Percentiles rank a stretch among this genome's conserved stretches.
These are phyloP conservation scores for Spatulosminthurus flaviceps DNA, from an alignment of 2,888 invertebrate species.

Conservation along the genomic window DNA sequence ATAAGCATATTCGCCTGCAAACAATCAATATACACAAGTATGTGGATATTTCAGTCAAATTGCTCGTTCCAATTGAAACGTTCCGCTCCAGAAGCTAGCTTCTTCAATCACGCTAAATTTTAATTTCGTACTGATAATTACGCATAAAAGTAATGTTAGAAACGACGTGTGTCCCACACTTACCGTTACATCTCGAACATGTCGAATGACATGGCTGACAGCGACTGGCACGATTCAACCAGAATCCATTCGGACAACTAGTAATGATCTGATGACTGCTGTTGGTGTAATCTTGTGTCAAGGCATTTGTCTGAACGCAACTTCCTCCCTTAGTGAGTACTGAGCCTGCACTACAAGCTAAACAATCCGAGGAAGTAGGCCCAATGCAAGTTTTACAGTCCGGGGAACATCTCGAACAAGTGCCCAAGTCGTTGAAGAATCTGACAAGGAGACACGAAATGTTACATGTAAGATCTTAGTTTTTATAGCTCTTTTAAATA, in stretches of 20 bases:
- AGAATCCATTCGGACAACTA: slow-evolving; percentile 87
- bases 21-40: not conserved
- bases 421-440: slow-evolving; percentile 85
- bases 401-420: slow-evolving; percentile 83
- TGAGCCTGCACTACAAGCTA: slow-evolving; percentile 82
- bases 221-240: slow-evolving; percentile 72
- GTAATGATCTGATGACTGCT: slow-evolving; percentile 69
- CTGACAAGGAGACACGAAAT: slow-evolving; percentile 67
- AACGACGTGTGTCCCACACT: slow-evolving; percentile 58
- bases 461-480: no score
- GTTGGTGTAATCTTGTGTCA: slow-evolving; percentile 41
- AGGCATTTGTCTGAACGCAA: slow-evolving; percentile 67
- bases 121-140: not conserved
- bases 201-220: slow-evolving; percentile 90
- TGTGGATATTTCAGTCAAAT: not conserved
- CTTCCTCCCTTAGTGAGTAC: slow-evolving; percentile 80
- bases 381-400: slow-evolving; percentile 88
- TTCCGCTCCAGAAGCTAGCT: not conserved
- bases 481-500: no score
- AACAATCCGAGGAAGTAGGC: slow-evolving; percentile 84
- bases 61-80: not conserved
- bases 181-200: slow-evolving; percentile 86
- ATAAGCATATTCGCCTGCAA: slow-evolving; percentile 69
- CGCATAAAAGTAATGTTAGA: no score
- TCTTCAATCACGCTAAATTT: not conserved